phyloP scores from a whole-genome alignment of 2,888 invertebrate species.

The Metacarcinus magister region DNA sequence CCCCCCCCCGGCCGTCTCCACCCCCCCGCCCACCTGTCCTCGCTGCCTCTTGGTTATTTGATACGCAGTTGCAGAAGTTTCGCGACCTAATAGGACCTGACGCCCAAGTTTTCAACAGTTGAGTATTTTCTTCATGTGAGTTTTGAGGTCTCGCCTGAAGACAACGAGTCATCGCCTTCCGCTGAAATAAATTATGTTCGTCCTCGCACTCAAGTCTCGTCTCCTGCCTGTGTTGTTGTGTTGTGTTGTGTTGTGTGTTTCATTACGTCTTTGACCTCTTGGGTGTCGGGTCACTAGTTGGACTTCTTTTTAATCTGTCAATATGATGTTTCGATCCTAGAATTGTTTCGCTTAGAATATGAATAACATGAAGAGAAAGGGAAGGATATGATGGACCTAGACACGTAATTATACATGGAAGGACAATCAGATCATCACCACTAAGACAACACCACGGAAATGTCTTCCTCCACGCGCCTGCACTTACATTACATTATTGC shows the following conservation, averaged over 20 bases:
- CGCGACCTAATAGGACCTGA: constrained; percentile 43
- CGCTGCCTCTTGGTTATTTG: constrained; percentile 20
- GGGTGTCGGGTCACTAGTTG: not conserved
- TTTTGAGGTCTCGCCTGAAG: not conserved
- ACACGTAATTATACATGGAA: not conserved
- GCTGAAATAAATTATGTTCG: not conserved
- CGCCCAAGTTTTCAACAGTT: not conserved
- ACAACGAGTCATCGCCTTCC: not conserved
- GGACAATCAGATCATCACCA: not conserved
- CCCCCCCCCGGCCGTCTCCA: not conserved
- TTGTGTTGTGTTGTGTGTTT: not conserved
- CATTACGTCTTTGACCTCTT: not conserved
- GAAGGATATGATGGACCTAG: not conserved
- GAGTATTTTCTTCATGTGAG: not conserved
- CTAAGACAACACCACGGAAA: not conserved
- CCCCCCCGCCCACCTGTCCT: not conserved
- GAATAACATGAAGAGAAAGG: not conserved
- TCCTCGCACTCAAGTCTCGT: not conserved
- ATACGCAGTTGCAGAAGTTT: constrained; percentile 51
- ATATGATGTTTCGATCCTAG: not conserved
- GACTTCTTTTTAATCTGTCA: not conserved
- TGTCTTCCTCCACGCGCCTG: not conserved
- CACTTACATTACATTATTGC: not conserved
- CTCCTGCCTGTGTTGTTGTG: not conserved
- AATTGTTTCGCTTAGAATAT: not conserved